These are phyloP conservation scores for Remorina albescens DNA, from an alignment of 2,797 vertebrate species.

Conservation along the genomic window DNA sequence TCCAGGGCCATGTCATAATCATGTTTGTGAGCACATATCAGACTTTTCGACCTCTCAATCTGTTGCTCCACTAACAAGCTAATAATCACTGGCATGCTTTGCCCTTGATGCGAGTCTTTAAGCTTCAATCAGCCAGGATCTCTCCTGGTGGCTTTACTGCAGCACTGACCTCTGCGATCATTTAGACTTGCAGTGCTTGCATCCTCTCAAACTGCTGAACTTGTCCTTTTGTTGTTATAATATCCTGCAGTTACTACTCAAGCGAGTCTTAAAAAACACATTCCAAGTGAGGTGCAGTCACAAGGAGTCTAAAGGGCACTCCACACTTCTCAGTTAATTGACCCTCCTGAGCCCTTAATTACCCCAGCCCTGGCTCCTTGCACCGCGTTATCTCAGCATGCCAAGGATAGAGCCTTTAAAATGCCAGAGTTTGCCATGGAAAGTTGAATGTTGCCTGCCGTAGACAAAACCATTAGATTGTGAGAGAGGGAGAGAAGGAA, in stretches of 20 bases:
- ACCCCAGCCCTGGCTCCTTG: conserved; percentile 32
- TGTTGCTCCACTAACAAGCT: conserved; percentile 12
- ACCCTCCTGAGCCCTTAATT: conserved; percentile 31
- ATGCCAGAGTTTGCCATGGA: conserved; percentile 35
- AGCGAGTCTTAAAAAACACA: conserved; percentile 74
- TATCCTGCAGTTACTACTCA: conserved; percentile 71
- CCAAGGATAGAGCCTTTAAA: conserved; percentile 42
- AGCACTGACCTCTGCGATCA: conserved; percentile 42
- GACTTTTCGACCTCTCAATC: not conserved
- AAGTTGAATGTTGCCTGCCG: conserved; percentile 26
- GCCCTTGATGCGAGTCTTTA: not conserved
- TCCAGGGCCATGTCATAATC: not conserved
- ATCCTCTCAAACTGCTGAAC: conserved; percentile 77
- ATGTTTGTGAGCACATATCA: not conserved
- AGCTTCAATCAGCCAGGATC: not conserved
- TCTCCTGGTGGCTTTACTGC: conserved; percentile 8
- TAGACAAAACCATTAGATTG: conserved; percentile 16
- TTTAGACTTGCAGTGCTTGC: conserved; percentile 69
- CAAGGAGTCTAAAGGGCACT: conserved; percentile 79
- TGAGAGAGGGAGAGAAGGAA: not conserved
- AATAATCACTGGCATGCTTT: not conserved
- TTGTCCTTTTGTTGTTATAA: conserved; percentile 68
- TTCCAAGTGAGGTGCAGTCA: conserved; percentile 67
- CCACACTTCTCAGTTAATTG: conserved; percentile 37
- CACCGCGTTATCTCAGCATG: conserved; percentile 63